phyloP scores from a whole-genome alignment of 2,888 invertebrate genomes.

The Zhuqinia jingwanae region DNA sequence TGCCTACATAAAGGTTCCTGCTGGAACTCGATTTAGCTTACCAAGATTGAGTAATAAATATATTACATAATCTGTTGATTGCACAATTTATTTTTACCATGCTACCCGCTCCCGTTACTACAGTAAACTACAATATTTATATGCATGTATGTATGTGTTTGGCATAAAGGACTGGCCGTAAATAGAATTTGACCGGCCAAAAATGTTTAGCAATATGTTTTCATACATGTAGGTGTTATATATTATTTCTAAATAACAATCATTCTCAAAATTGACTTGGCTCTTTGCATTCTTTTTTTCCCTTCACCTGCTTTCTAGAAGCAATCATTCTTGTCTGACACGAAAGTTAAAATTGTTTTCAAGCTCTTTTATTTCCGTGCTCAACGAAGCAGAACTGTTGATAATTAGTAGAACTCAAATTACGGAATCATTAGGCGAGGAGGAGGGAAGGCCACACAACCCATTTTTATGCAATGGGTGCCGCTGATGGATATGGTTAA shows the following conservation, averaged over 20 bases:
- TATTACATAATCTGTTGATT: conserved; percentile 43
- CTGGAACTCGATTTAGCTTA: no score
- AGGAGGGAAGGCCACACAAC: conserved; percentile 16
- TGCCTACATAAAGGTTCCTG: no score
- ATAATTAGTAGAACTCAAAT: conserved; percentile 39
- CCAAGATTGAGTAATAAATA: neutral
- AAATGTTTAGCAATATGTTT: no score
- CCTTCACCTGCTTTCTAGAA: neutral
- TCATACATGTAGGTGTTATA: no score
- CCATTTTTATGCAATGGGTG: conserved; percentile 35
- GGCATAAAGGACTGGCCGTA: no score
- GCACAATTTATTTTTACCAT: conserved; percentile 2
- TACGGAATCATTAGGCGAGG: conserved; percentile 40
- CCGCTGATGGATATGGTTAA: conserved; percentile 32
- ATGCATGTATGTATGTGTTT: no score
- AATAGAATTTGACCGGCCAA: no score
- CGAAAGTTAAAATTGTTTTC: conserved; percentile 30
- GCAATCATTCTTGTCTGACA: conserved; percentile 35
- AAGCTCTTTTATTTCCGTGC: neutral
- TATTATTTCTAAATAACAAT: no score
- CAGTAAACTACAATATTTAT: no score
- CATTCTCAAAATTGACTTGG: neutral
- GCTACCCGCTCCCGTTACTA: no score
- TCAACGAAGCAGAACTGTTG: conserved; percentile 34
- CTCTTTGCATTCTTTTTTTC: neutral